Base-by-base conservation (phyloP, 1,140 invertebrate species). In the Fopius arisanus region DNA sequence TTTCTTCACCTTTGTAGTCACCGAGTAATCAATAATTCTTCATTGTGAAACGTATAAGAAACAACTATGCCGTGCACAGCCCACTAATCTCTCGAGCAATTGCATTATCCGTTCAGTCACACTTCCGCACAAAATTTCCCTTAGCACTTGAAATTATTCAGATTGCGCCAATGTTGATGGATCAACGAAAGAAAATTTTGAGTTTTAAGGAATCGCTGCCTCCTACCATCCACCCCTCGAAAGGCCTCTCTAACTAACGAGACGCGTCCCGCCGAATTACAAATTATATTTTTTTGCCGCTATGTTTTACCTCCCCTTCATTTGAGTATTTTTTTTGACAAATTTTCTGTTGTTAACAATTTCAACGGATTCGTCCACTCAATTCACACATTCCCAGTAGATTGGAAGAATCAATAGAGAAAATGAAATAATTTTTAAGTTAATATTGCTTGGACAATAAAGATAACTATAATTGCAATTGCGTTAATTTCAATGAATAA, bases 101-200 rank as follows among this genome's bases (percentile, higher is more conserved):
- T 43, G 41, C 37, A 63, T 74, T 75, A 67, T 78, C 78, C 76
- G 75, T 41, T 74, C 68, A 67, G 70, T 81, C 77, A 69, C 80
- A 79, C 68, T 67, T 33, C 29, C 33, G n/a, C 43, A 21, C 12
- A 9, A n/a, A 12, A 40, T 68, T 69, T 51, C 3, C 63, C 70
- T 43, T 67, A 80, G 59, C 77, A 78, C 70, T 81, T 79, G 77
- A 78, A 79, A 80, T 80, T 80, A 79, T 51, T 77, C 77, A n/a
- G 51, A 74, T 80, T 80, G 54, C 12, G 54, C 43, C 43, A 48
- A 19, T 48, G 14, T 7, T 48, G 16, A 1, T 48, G 43, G 43
- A n/a, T 16, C 43, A 48, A 48, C 16, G 43, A 48, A 48, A 37
- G 33, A 10, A 10, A 37, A 3, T 48, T 19, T 59, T 23, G 2